phyloP scores from a whole-genome alignment of 2,888 invertebrate genomes.

The Azorinus chamasolen region DNA sequence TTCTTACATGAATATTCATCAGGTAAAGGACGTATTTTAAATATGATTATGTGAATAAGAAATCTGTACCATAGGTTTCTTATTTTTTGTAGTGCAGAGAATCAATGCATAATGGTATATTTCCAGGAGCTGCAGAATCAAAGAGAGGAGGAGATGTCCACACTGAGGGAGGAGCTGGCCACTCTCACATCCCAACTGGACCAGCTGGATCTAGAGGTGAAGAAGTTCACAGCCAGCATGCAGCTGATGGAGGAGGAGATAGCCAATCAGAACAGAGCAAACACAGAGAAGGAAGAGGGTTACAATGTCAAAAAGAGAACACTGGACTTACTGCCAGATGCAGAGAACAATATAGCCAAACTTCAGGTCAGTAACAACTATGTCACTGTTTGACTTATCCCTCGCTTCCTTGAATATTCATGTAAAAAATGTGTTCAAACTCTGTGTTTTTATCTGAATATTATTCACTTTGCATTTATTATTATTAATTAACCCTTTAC shows the following conservation, averaged over 20 bases:
- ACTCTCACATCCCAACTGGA: conserved; percentile 80
- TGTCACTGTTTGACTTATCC: too few relatives aligned
- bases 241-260: conserved; percentile 85
- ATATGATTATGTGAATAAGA: too few relatives aligned
- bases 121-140: conserved; percentile 83
- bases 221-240: conserved; percentile 81
- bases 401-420: too few relatives aligned
- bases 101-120: conserved; percentile 1
- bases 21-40: too few relatives aligned
- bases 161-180: conserved; percentile 80
- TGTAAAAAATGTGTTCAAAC: too few relatives aligned
- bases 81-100: too few relatives aligned
- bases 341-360: conserved; percentile 86
- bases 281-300: conserved; percentile 81
- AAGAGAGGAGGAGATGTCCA: conserved; percentile 83
- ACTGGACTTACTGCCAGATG: conserved; percentile 90
- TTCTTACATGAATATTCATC: too few relatives aligned
- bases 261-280: conserved; percentile 86
- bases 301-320: conserved; percentile 87
- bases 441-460: too few relatives aligned
- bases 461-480: too few relatives aligned
- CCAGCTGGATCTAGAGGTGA: conserved; percentile 79
- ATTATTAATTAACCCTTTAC: too few relatives aligned
- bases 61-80: too few relatives aligned
- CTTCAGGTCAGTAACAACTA: conserved; percentile 78